Percentiles rank a stretch among this genome's conserved stretches.
phyloP scores from a whole-genome alignment of 2,113 vertebrate genomes.

The Tetrax tetrax region DNA sequence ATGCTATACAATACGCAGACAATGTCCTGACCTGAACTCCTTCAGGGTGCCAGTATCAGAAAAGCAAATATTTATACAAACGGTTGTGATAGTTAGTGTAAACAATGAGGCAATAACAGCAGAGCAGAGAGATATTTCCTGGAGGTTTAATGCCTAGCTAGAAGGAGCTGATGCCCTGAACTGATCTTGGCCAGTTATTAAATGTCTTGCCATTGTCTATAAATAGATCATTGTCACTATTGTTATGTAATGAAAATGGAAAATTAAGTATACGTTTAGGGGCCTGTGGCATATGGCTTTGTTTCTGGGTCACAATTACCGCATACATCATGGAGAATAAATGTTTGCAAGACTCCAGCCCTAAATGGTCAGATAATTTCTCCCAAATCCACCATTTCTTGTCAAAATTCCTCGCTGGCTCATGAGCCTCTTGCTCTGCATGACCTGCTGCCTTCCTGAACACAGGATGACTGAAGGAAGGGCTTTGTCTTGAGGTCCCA shows the following conservation, averaged over 20 bases:
- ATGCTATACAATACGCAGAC: constrained; percentile 15
- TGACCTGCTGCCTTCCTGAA: constrained; percentile 20
- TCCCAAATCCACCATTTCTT: neutral
- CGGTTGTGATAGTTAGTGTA: constrained; percentile 15
- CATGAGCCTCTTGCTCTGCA: neutral
- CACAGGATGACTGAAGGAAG: neutral
- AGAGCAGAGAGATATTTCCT: constrained; percentile 4
- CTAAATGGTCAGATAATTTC: neutral
- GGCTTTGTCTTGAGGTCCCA: neutral
- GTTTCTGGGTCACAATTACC: neutral
- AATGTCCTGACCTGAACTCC: constrained; percentile 51
- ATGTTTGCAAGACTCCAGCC: neutral
- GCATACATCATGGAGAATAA: neutral
- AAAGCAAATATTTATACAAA: constrained; percentile 66
- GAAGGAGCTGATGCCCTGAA: neutral
- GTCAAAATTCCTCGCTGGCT: constrained; percentile 14
- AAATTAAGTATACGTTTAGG: constrained; percentile 2
- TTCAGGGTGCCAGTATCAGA: constrained; percentile 43
- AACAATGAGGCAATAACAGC: constrained; percentile 50
- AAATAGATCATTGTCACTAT: neutral
- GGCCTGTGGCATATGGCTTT: neutral
- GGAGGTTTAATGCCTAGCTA: neutral
- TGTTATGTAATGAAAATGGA: neutral
- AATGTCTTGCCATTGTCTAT: neutral
- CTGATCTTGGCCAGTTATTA: neutral